Conservation (phyloP, 2,113 vertebrate genomes). For the Dasyornis broadbenti region DNA sequence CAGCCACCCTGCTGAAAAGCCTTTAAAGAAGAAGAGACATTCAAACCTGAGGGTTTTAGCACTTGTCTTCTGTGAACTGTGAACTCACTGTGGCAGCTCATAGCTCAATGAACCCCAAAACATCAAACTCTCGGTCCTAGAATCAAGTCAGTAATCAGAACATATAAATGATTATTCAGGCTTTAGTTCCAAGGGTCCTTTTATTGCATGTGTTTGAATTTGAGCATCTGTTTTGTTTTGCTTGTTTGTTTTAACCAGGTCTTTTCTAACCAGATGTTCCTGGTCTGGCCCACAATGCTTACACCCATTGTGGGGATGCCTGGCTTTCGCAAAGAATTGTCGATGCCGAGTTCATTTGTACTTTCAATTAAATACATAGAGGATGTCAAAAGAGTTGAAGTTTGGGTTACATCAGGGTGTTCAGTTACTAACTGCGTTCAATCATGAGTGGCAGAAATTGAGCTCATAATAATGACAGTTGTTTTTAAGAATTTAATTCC, state of each 20-base stretch:
- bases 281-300: background rate
- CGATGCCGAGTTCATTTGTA: background rate
- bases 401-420: background rate
- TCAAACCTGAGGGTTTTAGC: background rate
- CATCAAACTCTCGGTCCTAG: background rate
- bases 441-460: background rate
- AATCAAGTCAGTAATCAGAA: accelerated
- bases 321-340: background rate
- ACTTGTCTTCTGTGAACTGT: background rate
- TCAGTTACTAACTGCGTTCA: background rate
- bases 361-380: background rate
- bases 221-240: background rate
- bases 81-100: background rate
- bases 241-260: background rate
- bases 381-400: background rate
- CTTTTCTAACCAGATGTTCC: background rate
- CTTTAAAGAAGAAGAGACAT: background rate
- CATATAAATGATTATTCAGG: background rate
- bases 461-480: background rate
- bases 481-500: background rate
- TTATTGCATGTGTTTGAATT: background rate
- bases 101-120: background rate
- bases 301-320: background rate
- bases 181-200: background rate
- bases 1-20: background rate